phyloP scores from a whole-genome alignment of 1,140 invertebrate species.

The Hestina assimilis region DNA sequence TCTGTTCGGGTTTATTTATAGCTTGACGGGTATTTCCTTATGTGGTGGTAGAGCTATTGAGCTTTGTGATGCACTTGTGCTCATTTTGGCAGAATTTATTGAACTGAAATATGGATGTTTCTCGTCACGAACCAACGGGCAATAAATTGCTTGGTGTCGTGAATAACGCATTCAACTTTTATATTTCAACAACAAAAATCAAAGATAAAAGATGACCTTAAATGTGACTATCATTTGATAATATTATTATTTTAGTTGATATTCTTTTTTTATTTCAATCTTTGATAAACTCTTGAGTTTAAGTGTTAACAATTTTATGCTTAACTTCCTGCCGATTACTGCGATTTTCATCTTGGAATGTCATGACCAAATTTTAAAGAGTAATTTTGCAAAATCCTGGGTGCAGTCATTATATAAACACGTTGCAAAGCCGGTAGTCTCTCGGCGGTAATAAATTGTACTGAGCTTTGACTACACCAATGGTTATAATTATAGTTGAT shows the following conservation, averaged over 20 bases:
- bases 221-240: too few species aligned
- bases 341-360: background rate
- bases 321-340: background rate
- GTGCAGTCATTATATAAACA: constrained; percentile 15
- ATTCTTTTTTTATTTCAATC: too few species aligned
- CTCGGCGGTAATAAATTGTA: constrained; percentile 20
- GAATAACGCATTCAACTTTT: constrained; percentile 2
- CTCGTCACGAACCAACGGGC: constrained; percentile 2
- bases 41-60: constrained; percentile 8
- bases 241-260: too few species aligned
- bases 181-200: background rate
- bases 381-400: background rate
- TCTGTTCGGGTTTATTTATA: constrained; percentile 16
- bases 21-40: constrained; percentile 13
- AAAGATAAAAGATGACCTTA: too few species aligned
- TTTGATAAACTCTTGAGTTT: too few species aligned
- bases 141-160: background rate
- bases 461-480: background rate
- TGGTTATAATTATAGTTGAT: constrained; percentile 12
- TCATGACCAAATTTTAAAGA: background rate
- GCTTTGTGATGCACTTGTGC: constrained; percentile 15
- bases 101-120: constrained; percentile 17
- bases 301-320: background rate
- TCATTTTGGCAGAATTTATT: constrained; percentile 24
- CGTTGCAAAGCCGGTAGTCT: constrained; percentile 15